phyloP scores from a whole-genome alignment of 2,113 vertebrate species.

The Cyprinodon tularosa region DNA sequence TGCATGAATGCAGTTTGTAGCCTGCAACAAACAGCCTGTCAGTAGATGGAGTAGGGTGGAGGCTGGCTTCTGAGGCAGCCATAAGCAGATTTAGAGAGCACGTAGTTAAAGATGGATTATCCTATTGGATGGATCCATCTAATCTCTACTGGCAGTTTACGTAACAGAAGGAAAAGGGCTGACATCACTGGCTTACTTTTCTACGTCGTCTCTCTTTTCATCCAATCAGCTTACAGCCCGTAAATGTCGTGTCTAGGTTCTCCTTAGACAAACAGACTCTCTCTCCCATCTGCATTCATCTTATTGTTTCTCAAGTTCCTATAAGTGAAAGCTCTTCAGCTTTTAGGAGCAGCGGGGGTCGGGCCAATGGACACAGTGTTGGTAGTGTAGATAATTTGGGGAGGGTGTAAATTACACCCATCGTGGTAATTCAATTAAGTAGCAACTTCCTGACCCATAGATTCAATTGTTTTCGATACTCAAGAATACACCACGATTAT shows the following conservation, averaged over 20 bases:
- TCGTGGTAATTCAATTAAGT: no score
- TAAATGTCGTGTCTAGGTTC: slow-evolving; percentile 27
- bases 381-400: slow-evolving; percentile 24
- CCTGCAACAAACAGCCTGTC: neutral
- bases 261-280: slow-evolving; percentile 20
- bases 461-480: no score
- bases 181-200: slow-evolving; percentile 57
- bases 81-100: slow-evolving; percentile 23
- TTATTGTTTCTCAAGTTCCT: slow-evolving; percentile 42
- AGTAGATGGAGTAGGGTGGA: neutral
- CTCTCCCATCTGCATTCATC: slow-evolving; percentile 33
- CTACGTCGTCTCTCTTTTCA: slow-evolving; percentile 11
- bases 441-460: no score
- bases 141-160: slow-evolving; percentile 74
- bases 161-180: slow-evolving; percentile 66
- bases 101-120: slow-evolving; percentile 67
- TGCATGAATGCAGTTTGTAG: neutral
- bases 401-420: neutral
- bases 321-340: slow-evolving; percentile 37
- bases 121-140: slow-evolving; percentile 65
- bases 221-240: slow-evolving; percentile 49
- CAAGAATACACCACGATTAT: no score
- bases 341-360: slow-evolving; percentile 23
- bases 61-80: neutral
- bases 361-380: slow-evolving; percentile 38